These are phyloP conservation scores for Aleadryas rufinucha DNA, from an alignment of 2,113 vertebrate genomes.

Conservation along the genomic window DNA sequence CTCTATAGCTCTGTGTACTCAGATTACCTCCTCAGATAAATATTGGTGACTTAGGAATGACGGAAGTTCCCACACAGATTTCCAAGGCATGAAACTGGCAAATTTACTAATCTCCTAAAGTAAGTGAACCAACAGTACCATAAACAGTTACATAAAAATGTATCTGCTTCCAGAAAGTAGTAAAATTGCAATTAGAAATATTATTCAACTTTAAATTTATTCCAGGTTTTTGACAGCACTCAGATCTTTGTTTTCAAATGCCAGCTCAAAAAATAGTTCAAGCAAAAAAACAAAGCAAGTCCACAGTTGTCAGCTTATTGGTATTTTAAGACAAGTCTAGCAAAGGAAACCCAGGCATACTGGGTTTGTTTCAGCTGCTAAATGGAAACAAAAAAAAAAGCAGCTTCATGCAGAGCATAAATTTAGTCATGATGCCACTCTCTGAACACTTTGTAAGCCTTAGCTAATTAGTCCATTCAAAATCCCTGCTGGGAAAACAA, in stretches of 20 bases:
- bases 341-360: not conserved
- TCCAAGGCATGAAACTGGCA: not conserved
- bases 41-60: not conserved
- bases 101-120: not conserved
- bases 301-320: not conserved
- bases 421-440: not conserved
- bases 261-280: not conserved
- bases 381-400: not conserved
- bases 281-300: not conserved
- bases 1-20: not conserved
- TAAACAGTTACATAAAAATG: not conserved
- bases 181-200: not conserved
- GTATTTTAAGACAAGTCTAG: not conserved
- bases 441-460: not conserved
- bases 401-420: not conserved
- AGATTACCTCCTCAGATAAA: not conserved
- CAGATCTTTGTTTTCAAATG: not conserved
- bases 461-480: slow-evolving; percentile 3
- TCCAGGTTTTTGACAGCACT: not conserved
- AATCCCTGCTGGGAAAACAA: slow-evolving; percentile 22
- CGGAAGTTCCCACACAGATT: not conserved
- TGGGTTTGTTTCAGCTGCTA: not conserved
- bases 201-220: not conserved
- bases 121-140: not conserved
- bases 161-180: not conserved